These are phyloP conservation scores for Diabrotica undecimpunctata DNA, from an alignment of 1,140 invertebrate genomes.

Conservation along the genomic window DNA sequence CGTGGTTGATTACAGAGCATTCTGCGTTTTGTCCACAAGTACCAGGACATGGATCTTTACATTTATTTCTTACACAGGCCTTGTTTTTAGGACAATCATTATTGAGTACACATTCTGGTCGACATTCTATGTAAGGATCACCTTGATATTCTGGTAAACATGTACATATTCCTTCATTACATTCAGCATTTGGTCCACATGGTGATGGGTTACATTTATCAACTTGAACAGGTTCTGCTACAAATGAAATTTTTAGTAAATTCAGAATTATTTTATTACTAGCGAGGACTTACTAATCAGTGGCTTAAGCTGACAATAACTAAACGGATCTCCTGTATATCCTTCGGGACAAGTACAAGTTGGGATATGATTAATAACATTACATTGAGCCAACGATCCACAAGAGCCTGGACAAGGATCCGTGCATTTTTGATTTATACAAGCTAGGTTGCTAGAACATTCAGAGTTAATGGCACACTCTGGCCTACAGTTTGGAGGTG, in stretches of 20 bases:
- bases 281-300: conserved; percentile 4
- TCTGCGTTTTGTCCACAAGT: conserved; percentile 68
- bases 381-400: conserved; percentile 66
- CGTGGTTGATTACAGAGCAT: conserved; percentile 71
- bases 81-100: conserved; percentile 67
- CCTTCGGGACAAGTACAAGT: conserved; percentile 65
- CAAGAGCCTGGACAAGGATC: conserved; percentile 74
- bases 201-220: conserved; percentile 70
- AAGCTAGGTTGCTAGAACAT: conserved; percentile 61
- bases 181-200: conserved; percentile 74
- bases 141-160: conserved; percentile 63
- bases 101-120: conserved; percentile 69
- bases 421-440: conserved; percentile 65
- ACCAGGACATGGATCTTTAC: conserved; percentile 66
- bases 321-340: conserved; percentile 64
- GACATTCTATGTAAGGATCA: conserved; percentile 59
- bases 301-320: conserved; percentile 32
- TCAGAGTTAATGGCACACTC: conserved; percentile 67
- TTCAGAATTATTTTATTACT: not conserved
- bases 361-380: conserved; percentile 66
- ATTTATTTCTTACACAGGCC: conserved; percentile 68
- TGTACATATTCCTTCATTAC: conserved; percentile 63
- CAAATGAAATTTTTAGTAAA: conserved; percentile 28
- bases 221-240: conserved; percentile 49
- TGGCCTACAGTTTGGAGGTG: conserved; percentile 63